phyloP scores from a whole-genome alignment of 2,888 invertebrate genomes.

The Lissonota sp. region DNA sequence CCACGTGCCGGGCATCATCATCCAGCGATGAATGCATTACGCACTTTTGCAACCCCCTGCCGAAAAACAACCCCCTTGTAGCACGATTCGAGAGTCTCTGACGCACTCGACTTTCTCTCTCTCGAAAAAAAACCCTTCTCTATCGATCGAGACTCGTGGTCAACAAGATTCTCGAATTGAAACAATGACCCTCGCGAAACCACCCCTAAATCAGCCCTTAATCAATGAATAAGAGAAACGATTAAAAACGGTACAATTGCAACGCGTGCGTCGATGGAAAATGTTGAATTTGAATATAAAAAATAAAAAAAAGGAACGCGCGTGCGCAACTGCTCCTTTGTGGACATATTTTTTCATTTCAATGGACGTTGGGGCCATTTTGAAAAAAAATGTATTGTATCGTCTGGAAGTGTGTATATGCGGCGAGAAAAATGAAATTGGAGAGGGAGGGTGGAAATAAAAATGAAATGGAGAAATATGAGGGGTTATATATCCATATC shows the following conservation, averaged over 20 bases:
- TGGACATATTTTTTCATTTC: conserved; percentile 45
- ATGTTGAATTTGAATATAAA: conserved; percentile 14
- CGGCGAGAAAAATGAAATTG: neutral
- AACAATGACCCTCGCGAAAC: conserved; percentile 42
- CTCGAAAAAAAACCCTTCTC: conserved; percentile 17
- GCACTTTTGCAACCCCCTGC: neutral
- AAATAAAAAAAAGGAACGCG: conserved; percentile 38
- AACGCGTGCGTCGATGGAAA: conserved; percentile 40
- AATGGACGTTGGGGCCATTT: conserved; percentile 34
- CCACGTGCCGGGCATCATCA: conserved; percentile 52
- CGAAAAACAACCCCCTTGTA: no score
- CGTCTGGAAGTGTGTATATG: conserved; percentile 30
- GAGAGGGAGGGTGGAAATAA: conserved; percentile 6
- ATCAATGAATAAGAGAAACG: neutral
- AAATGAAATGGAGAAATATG: conserved; percentile 55
- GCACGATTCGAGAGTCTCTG: conserved; percentile 52
- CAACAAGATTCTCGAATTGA: conserved; percentile 41
- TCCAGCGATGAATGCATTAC: conserved; percentile 24
- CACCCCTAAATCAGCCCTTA: no score
- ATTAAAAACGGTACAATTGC: conserved; percentile 34
- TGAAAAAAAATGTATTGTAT: conserved; percentile 51
- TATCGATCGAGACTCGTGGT: conserved; percentile 40
- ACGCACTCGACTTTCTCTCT: conserved; percentile 54
- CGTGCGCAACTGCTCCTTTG: conserved; percentile 66
- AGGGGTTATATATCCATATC: conserved; percentile 45